Evolutionary conservation across 2,888 invertebrate genomes (phyloP).

Genomic region (Carabus problematicus): DNA sequence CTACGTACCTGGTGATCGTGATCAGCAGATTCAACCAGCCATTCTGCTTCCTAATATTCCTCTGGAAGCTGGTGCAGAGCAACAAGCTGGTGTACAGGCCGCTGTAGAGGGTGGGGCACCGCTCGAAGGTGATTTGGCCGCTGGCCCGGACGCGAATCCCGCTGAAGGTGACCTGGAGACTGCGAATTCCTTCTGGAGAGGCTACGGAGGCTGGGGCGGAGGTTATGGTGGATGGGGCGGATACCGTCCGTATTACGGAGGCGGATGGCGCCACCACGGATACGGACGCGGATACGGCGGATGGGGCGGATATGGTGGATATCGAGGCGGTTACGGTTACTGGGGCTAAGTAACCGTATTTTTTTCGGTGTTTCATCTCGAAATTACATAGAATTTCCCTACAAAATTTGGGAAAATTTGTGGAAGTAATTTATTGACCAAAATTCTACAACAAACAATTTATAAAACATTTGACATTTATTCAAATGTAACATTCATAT

Average conservation of each 20-base stretch:
- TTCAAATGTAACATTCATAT: too few relatives aligned
- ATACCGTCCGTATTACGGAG: constrained; percentile 20
- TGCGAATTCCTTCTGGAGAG: constrained; percentile 44
- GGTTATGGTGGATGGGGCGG: constrained; percentile 37
- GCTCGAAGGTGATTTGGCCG: constrained; percentile 1
- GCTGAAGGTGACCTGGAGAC: constrained; percentile 44
- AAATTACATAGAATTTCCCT: too few relatives aligned
- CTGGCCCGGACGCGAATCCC: constrained; percentile 8
- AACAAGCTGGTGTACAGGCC: not conserved
- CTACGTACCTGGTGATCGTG: not conserved
- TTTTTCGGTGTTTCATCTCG: too few relatives aligned
- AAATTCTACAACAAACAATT: too few relatives aligned
- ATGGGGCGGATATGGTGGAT: constrained; percentile 30
- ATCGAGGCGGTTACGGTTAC: constrained; percentile 39
- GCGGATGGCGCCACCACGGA: constrained; percentile 40
- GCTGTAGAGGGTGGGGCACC: not conserved
- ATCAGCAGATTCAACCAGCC: not conserved
- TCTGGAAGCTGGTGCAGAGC: not conserved
- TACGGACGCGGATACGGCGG: constrained; percentile 31
- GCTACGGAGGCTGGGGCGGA: constrained; percentile 40
- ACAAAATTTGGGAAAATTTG: too few relatives aligned
- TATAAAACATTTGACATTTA: too few relatives aligned
- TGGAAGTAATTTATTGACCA: too few relatives aligned
- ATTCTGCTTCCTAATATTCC: too few relatives aligned
- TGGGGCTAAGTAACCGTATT: constrained; percentile 35